Conservation (phyloP, 2,888 invertebrate species). For the Diaperis boleti region DNA sequence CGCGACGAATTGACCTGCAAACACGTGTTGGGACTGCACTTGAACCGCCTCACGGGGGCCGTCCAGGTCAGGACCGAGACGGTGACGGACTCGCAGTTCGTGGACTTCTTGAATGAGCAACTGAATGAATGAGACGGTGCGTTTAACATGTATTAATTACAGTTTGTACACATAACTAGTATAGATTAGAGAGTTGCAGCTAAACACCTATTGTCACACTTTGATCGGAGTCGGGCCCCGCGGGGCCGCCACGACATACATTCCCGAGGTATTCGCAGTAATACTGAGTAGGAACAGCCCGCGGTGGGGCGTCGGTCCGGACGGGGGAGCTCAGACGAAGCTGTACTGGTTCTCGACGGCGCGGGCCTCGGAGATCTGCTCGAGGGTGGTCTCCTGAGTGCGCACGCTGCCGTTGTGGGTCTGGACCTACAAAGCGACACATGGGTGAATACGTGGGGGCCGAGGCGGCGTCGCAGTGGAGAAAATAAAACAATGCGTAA, state of each 20-base stretch:
- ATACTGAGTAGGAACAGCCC: conserved; percentile 14
- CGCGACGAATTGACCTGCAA: conserved; percentile 72
- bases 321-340: conserved; percentile 70
- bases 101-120: conserved; percentile 58
- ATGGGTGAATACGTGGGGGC: neutral
- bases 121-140: conserved; percentile 43
- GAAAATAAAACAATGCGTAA: conserved; percentile 30
- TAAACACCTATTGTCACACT: conserved; percentile 29
- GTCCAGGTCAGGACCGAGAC: conserved; percentile 55
- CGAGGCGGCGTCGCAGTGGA: neutral
- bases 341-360: conserved; percentile 90
- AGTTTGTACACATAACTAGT: conserved; percentile 14
- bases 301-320: neutral
- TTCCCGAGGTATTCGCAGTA: neutral
- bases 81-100: conserved; percentile 41
- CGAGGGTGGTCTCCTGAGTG: conserved; percentile 82
- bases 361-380: conserved; percentile 70
- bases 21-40: conserved; percentile 75
- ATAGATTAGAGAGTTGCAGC: too few species aligned
- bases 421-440: conserved; percentile 69
- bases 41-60: conserved; percentile 67
- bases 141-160: conserved; percentile 31
- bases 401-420: conserved; percentile 86
- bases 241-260: neutral
- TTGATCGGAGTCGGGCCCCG: conserved; percentile 18